Evolutionary conservation across 2,888 invertebrate species (phyloP), one percentile per base, ranked within the genome.

Genomic region (Lypha dubia): DNA sequence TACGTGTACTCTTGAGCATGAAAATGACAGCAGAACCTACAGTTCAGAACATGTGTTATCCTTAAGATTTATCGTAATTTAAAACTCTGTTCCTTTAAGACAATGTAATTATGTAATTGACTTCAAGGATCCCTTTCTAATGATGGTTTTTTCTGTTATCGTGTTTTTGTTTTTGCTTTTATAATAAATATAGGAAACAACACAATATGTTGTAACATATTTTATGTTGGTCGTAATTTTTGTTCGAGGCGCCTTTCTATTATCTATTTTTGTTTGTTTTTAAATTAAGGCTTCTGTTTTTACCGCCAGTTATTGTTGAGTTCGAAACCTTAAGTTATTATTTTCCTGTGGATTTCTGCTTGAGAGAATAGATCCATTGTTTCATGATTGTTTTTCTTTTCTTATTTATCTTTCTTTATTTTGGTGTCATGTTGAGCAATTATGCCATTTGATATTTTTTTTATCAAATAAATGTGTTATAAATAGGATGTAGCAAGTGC

Each of bases 71-170:
- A 71, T 70, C 28, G 75, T 67, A 67, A 71, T 71, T 80, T 84
- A 51, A 79, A 70, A 79, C 62, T n/a, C 60, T 67, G 60, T 74
- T 73, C 73, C 60, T 79, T 75, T 58, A 75, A 79, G 83, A 74
- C 71, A 77, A 74, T 68, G 63, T 83, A 83, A 83, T 83, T 83
- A 83, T 74, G 68, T 83, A 83, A 83, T 77, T 83, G 71, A 76
- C 76, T 76, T 56, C 44, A 71, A 71, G 76, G 35, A 56, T 51
- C 58, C 13, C 28, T 24, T 49, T 44, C 51, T 67, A 20, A 24
- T 68, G 22, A 60, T 62, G 20, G 49, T 20, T 60, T 17, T 60
- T 32, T n/a, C 24, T 68, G 20, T 53, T 32, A n/a, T n/a, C n/a
- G 51, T 68, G 35, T 38, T 58, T 53, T 53, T 53, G 15, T 38